A percentile compares a stretch with the other conserved stretches of the same genome.
Conservation (phyloP, 2,888 invertebrate species). For the Cephus rjabovi region DNA sequence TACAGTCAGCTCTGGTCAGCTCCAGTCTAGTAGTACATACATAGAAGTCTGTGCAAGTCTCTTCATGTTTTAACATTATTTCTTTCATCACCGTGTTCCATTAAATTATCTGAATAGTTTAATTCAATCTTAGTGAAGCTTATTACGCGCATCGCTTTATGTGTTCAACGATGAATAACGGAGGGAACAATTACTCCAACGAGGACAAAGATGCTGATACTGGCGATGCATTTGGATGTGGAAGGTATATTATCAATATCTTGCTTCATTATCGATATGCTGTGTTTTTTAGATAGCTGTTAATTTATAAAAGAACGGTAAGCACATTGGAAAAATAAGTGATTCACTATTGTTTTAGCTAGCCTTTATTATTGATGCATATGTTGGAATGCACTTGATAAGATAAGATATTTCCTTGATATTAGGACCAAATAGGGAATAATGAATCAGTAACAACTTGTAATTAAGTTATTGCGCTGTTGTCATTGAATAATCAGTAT, state of each 20-base stretch:
- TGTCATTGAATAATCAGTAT: not conserved
- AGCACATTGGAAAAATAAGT: no score
- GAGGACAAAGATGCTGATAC: slow-evolving; percentile 37
- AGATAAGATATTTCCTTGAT: not conserved
- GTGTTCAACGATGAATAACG: not conserved
- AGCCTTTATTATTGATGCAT: not conserved
- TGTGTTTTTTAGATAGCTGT: not conserved
- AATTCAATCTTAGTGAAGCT: not conserved
- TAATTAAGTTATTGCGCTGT: not conserved
- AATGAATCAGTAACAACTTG: not conserved
- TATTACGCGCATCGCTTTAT: not conserved
- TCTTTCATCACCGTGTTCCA: not conserved
- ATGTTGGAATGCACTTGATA: not conserved
- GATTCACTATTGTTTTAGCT: not conserved
- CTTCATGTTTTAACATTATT: not conserved
- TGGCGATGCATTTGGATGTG: slow-evolving; percentile 60
- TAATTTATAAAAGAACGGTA: no score
- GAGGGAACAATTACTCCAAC: slow-evolving; percentile 10
- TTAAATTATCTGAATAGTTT: not conserved
- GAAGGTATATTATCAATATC: slow-evolving; percentile 42
- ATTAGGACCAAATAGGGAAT: not conserved
- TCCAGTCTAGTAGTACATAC: no score
- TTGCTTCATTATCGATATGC: not conserved
- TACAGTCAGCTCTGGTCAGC: no score
- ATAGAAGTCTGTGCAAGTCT: no score